phyloP scores from a whole-genome alignment of 2,888 invertebrate species.

The Pollenia angustigena region DNA sequence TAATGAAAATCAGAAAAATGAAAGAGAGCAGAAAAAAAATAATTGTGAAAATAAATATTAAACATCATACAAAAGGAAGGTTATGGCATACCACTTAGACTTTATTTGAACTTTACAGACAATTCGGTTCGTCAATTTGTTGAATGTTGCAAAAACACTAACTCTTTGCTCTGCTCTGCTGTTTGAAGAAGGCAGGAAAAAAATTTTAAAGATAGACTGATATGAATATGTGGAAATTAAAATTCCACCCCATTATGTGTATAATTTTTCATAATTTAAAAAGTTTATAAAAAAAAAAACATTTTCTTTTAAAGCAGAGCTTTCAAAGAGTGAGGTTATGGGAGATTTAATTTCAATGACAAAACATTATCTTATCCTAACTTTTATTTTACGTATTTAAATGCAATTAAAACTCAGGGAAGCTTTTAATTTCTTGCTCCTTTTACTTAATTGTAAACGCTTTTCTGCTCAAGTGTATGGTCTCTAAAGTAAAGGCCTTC shows the following conservation, averaged over 20 bases:
- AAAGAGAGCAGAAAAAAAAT: not conserved
- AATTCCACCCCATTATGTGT: slow-evolving; percentile 24
- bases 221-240: slow-evolving; percentile 11
- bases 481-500: too few relatives aligned
- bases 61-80: slow-evolving; percentile 26
- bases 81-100: slow-evolving; percentile 57
- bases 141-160: slow-evolving; percentile 33
- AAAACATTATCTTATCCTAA: too few relatives aligned
- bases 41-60: slow-evolving; percentile 29
- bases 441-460: too few relatives aligned
- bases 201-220: too few relatives aligned
- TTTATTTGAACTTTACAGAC: slow-evolving; percentile 71
- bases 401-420: too few relatives aligned
- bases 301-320: not conserved
- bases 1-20: slow-evolving; percentile 36
- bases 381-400: too few relatives aligned
- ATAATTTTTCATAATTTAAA: slow-evolving; percentile 54
- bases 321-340: not conserved
- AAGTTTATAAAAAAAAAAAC: slow-evolving; percentile 31
- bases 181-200: not conserved
- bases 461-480: too few relatives aligned
- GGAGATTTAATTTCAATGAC: not conserved
- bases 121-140: slow-evolving; percentile 59
- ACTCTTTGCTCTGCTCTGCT: not conserved
- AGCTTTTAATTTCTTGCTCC: too few relatives aligned